These are phyloP conservation scores for Proteles cristata DNA, from an alignment of 2,113 vertebrate genomes.

Conservation along the genomic window DNA sequence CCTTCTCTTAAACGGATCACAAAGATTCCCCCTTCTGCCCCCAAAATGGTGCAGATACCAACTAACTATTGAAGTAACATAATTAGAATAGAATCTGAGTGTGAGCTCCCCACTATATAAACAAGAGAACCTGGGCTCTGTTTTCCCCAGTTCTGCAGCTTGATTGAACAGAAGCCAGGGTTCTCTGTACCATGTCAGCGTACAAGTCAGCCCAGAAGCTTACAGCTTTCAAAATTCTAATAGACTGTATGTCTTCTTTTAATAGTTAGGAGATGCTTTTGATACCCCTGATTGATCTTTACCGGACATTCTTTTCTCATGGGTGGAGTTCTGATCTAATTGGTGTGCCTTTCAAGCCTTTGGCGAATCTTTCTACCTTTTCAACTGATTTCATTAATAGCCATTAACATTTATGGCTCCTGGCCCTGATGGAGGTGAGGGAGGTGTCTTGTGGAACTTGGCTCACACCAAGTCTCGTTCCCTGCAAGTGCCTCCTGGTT, in stretches of 20 bases:
- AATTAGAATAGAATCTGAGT: not conserved
- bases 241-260: not conserved
- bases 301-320: not conserved
- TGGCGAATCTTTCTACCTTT: not conserved
- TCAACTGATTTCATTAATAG: not conserved
- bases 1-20: not conserved
- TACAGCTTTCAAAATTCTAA: not conserved
- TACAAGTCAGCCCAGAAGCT: not conserved
- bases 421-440: too few species aligned
- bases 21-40: not conserved
- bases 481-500: not conserved
- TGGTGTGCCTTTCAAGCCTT: not conserved
- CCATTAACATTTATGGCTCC: not conserved
- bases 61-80: not conserved
- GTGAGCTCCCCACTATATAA: not conserved
- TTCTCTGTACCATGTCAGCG: not conserved
- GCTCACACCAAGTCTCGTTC: not conserved
- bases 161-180: not conserved
- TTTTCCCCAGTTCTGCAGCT: not conserved
- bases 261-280: not conserved
- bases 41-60: not conserved
- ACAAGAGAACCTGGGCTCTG: not conserved
- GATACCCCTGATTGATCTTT: not conserved
- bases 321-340: not conserved
- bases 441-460: not conserved